phyloP scores from a whole-genome alignment of 2,888 invertebrate species.

The Coleophora deauratella region DNA sequence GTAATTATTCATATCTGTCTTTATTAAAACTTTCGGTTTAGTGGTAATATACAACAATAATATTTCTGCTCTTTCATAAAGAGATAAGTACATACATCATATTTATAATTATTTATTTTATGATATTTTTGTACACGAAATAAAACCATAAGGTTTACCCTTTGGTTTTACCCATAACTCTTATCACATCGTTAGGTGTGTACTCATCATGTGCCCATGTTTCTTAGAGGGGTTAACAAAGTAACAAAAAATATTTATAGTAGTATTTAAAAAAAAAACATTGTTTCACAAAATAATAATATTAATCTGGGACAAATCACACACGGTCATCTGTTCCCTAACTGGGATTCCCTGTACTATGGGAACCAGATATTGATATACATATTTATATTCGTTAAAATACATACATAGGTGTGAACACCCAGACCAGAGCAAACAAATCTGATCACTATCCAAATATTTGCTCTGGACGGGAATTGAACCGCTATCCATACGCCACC shows the following conservation, averaged over 20 bases:
- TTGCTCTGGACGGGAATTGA: too few relatives aligned
- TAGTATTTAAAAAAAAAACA: neutral
- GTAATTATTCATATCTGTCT: conserved; percentile 32
- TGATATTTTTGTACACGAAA: conserved; percentile 62
- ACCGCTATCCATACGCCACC: too few relatives aligned
- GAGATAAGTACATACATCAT: conserved; percentile 55
- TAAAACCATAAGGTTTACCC: conserved; percentile 56
- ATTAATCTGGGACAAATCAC: too few relatives aligned
- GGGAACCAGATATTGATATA: too few relatives aligned
- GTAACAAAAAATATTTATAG: neutral
- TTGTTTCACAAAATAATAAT: conserved; percentile 15
- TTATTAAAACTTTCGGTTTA: conserved; percentile 65
- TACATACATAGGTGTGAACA: too few relatives aligned
- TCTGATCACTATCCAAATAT: too few relatives aligned
- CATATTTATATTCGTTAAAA: too few relatives aligned
- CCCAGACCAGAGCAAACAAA: too few relatives aligned
- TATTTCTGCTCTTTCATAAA: conserved; percentile 57
- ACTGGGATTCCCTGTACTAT: too few relatives aligned
- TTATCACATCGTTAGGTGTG: conserved; percentile 68
- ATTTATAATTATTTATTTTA: conserved; percentile 37
- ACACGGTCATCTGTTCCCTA: too few relatives aligned
- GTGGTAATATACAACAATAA: conserved; percentile 69
- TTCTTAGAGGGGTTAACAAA: conserved; percentile 37
- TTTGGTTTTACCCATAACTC: conserved; percentile 57
- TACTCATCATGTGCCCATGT: conserved; percentile 57